A percentile compares a stretch with the other conserved stretches of the same genome.
Conservation (phyloP, 2,888 invertebrate species). For the Latrodectus hesperus region DNA sequence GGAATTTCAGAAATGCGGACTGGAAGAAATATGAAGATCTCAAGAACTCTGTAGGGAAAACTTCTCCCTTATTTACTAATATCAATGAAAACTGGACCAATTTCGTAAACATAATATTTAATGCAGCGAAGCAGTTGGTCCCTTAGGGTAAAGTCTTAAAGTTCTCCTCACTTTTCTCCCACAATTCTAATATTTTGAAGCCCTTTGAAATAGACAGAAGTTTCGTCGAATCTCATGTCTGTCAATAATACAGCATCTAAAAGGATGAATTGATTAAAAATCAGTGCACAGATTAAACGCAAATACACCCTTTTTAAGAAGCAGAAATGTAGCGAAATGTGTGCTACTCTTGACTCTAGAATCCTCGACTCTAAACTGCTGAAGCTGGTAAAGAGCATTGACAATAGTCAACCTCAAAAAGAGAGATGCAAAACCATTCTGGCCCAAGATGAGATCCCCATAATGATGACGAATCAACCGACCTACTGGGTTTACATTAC, state of each 20-base stretch:
- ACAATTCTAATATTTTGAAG: too few species aligned
- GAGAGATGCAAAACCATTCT: background rate
- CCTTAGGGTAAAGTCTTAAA: background rate
- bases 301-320: background rate
- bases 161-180: background rate
- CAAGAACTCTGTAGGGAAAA: too few species aligned
- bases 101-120: background rate
- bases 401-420: background rate
- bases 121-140: background rate
- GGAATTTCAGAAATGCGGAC: too few species aligned
- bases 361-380: background rate
- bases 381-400: conserved; percentile 4
- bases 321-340: background rate
- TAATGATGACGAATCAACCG: background rate
- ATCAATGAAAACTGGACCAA: background rate
- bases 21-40: too few species aligned
- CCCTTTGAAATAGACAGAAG: background rate
- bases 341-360: background rate
- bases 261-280: background rate
- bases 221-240: background rate
- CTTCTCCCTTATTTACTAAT: too few species aligned
- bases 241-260: background rate
- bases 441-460: background rate
- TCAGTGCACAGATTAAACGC: conserved; percentile 2
- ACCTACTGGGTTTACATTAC: background rate